Evolutionary conservation across 2,888 invertebrate genomes (phyloP), one percentile per base, ranked within the genome.

Genomic region (Heliconius erato): DNA sequence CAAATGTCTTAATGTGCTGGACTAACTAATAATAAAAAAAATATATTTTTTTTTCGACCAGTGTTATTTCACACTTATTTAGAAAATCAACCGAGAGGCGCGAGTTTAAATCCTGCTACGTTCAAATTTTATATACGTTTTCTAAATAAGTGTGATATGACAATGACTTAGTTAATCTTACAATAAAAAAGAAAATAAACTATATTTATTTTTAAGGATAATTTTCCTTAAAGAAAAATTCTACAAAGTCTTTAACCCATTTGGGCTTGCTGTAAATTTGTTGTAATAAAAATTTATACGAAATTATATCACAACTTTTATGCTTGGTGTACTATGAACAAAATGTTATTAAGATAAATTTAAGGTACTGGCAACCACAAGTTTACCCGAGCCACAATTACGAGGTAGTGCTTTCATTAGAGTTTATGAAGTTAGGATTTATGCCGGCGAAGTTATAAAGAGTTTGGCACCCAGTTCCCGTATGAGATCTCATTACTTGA

Each of bases 381-480:
- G 82, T 84, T 82, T 67, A 83, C 69, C 78, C 74, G 77, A 80
- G 82, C 82, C 87, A 89, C 88, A 89, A 88, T 89, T 90, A 90
- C 87, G 88, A 87, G 82, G 86, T 88, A 87, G 81, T 84, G 87
- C 87, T 89, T 90, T 88, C 88, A 89, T 89, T 90, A 89, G 88
- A 89, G 88, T 90, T 90, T 86, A 89, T 87, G 87, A 89, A 90
- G 86, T 90, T 89, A 86, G 87, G 88, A 89, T 90, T 90, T 90
- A 90, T 89, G 88, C 86, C 81, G 79, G 82, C 76, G 44, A 82
- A 84, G 83, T 82, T 81, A 71, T 83, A 77, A 82, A 83, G 83
- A 85, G 76, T 82, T 84, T 82, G 82, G 81, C 82, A 79, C 78
- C 81, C 81, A 71, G 72, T 78, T 80, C 72, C 71, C 71, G 80